Percentiles rank a stretch among this genome's conserved stretches.
Evolutionary conservation across 2,797 vertebrate species (phyloP).

Genomic region (Manis crassicaudata): DNA sequence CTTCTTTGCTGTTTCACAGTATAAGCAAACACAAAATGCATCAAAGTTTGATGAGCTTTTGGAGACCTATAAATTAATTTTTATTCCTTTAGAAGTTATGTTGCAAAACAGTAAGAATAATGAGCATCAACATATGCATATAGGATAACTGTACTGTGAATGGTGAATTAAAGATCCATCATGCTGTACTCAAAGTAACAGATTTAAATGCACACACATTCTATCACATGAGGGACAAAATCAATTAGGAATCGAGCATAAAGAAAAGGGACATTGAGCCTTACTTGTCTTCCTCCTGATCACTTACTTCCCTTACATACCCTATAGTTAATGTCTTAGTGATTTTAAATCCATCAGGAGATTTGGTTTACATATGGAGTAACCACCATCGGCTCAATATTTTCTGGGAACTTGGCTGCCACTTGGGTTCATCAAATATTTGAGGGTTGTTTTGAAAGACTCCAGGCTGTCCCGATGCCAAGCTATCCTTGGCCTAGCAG

Average conservation of each 20-base stretch:
- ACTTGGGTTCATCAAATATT: constrained; percentile 66
- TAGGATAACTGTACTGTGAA: background rate
- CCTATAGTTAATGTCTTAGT: constrained; percentile 25
- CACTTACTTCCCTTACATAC: constrained; percentile 39
- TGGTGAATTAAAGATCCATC: background rate
- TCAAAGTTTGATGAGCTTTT: background rate
- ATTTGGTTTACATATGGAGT: constrained; percentile 62
- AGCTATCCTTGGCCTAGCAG: constrained; percentile 49
- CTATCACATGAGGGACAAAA: background rate
- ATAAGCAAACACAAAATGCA: background rate
- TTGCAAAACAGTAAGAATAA: background rate
- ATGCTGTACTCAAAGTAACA: background rate
- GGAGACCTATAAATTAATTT: background rate
- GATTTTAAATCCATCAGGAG: constrained; percentile 63
- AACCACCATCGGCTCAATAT: constrained; percentile 6
- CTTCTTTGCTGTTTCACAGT: background rate
- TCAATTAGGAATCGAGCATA: constrained; percentile 8
- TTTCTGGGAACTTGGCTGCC: constrained; percentile 70
- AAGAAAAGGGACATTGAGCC: background rate
- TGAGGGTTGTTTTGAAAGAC: constrained; percentile 69
- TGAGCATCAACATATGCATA: background rate
- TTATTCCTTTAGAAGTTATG: background rate
- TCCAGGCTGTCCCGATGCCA: constrained; percentile 39
- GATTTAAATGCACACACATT: background rate
- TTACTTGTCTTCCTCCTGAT: constrained; percentile 40